These are phyloP conservation scores for Iguana delicatissima DNA, from an alignment of 2,797 vertebrate genomes.

Conservation along the genomic window DNA sequence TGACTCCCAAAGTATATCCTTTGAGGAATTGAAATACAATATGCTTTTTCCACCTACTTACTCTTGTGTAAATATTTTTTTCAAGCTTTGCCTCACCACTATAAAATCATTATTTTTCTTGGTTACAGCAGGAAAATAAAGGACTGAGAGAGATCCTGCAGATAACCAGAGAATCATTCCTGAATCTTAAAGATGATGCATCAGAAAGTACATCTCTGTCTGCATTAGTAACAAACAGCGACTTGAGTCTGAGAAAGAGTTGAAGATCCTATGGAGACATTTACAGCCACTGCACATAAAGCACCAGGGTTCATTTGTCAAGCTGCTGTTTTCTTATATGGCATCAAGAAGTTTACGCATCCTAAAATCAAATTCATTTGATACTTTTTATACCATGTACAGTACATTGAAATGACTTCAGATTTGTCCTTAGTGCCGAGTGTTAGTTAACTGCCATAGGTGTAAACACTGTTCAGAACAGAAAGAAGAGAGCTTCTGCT, in stretches of 20 bases:
- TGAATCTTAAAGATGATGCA: slow-evolving; percentile 89
- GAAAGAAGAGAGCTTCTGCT: too few species aligned
- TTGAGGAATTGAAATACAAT: not conserved
- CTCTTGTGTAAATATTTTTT: not conserved
- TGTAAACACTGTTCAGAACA: not conserved
- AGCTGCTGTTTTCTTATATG: slow-evolving; percentile 71
- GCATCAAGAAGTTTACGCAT: slow-evolving; percentile 60
- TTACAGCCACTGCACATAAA: slow-evolving; percentile 57
- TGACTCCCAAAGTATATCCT: not conserved
- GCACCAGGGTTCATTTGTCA: slow-evolving; percentile 66
- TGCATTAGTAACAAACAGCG: slow-evolving; percentile 87
- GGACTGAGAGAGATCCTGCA: slow-evolving; percentile 95
- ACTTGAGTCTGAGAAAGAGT: slow-evolving; percentile 92
- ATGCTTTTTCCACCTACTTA: not conserved
- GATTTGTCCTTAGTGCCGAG: slow-evolving; percentile 43
- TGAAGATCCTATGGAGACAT: slow-evolving; percentile 72
- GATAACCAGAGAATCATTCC: slow-evolving; percentile 95
- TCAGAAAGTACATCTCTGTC: slow-evolving; percentile 92
- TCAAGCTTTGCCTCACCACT: not conserved
- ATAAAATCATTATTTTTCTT: slow-evolving; percentile 29
- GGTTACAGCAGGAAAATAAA: slow-evolving; percentile 91
- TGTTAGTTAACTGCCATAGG: slow-evolving; percentile 54
- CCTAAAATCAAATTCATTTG: slow-evolving; percentile 42
- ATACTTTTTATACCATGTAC: slow-evolving; percentile 52
- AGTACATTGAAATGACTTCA: slow-evolving; percentile 45